Evolutionary conservation across 2,888 invertebrate species (phyloP).

Genomic region (Tipula vernalis): DNA sequence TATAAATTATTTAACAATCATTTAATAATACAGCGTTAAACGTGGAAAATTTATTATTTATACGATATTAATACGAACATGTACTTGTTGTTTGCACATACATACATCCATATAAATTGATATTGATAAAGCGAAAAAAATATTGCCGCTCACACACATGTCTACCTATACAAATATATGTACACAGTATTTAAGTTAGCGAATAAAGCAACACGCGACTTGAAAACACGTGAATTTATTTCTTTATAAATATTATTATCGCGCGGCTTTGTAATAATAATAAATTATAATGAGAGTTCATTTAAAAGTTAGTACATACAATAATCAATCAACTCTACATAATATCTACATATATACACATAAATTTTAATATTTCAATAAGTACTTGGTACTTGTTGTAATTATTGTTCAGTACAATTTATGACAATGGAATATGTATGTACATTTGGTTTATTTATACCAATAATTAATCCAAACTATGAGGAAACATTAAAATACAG

Average conservation of each 20-base stretch:
- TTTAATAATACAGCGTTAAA: not conserved
- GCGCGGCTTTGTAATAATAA: not conserved
- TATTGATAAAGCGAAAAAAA: not conserved
- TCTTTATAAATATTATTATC: not conserved
- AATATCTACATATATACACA: too few species aligned
- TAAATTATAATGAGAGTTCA: not conserved
- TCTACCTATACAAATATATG: not conserved
- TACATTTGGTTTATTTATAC: too few species aligned
- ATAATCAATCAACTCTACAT: not conserved
- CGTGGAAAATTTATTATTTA: not conserved
- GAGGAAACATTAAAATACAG: too few species aligned
- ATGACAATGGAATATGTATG: too few species aligned
- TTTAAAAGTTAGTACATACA: not conserved
- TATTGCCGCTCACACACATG: not conserved
- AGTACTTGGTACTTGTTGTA: too few species aligned
- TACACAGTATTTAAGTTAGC: not conserved
- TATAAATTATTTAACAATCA: not conserved
- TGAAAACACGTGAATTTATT: not conserved
- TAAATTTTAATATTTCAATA: too few species aligned
- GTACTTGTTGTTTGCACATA: not conserved
- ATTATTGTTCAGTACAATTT: too few species aligned
- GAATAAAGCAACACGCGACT: not conserved
- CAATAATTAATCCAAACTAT: too few species aligned
- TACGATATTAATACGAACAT: not conserved
- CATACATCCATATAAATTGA: not conserved